Evolutionary conservation across 2,888 invertebrate genomes (phyloP).

Genomic region (Candidula unifasciata): DNA sequence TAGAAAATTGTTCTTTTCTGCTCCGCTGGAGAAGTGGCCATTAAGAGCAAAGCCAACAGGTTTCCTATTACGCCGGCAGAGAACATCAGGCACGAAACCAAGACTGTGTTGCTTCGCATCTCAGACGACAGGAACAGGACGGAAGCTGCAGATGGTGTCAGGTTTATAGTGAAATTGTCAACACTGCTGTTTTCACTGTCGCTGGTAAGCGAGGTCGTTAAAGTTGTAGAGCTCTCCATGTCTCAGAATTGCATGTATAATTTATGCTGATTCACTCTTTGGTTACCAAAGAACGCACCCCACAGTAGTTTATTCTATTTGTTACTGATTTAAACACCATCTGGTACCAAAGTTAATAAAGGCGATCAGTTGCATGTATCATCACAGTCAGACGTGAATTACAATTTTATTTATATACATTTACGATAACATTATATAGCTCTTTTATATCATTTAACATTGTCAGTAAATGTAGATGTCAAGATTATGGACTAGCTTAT

Average conservation of each 20-base stretch:
- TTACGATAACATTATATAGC: no score
- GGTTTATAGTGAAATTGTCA: background rate
- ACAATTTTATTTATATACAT: no score
- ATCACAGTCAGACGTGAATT: no score
- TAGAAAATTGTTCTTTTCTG: constrained; percentile 76
- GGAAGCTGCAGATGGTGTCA: background rate
- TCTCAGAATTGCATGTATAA: background rate
- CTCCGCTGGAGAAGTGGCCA: constrained; percentile 68
- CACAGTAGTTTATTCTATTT: no score
- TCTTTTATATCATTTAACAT: no score
- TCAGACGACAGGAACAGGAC: background rate
- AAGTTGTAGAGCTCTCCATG: background rate
- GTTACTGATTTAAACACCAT: no score
- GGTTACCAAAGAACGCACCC: no score
- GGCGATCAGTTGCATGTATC: no score
- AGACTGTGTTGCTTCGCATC: constrained; percentile 53
- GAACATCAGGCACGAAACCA: constrained; percentile 67
- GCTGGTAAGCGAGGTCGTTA: background rate
- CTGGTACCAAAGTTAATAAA: no score
- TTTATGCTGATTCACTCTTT: no score
- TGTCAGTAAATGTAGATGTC: no score
- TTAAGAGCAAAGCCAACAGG: constrained; percentile 74
- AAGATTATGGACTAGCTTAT: no score
- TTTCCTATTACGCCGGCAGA: constrained; percentile 74
- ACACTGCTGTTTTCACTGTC: background rate